A percentile compares a stretch with the other conserved stretches of the same genome.
Evolutionary conservation across 2,113 vertebrate species (phyloP).

Genomic region (Murina feae): DNA sequence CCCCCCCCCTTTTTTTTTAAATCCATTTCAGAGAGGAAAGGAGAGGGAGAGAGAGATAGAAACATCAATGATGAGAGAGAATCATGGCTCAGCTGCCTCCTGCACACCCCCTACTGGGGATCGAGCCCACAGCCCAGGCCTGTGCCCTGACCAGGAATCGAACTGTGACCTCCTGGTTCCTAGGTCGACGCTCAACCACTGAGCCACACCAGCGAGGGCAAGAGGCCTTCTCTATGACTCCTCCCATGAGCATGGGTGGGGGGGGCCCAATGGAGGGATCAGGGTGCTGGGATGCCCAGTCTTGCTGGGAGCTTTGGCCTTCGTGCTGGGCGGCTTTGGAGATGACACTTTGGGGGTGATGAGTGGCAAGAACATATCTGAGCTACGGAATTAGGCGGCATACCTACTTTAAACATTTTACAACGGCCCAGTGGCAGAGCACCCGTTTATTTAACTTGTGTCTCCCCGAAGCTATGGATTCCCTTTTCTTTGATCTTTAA

Average conservation of each 20-base stretch:
- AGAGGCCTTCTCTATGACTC: background rate
- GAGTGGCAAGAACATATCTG: background rate
- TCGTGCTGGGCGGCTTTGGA: background rate
- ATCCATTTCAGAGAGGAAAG: no score
- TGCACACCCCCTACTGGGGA: no score
- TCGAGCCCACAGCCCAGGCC: no score
- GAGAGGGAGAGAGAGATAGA: no score
- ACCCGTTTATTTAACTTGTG: background rate
- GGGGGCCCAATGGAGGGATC: background rate
- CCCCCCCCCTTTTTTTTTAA: background rate
- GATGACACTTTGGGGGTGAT: background rate
- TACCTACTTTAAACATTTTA: background rate
- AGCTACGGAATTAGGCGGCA: background rate
- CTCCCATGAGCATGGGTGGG: background rate
- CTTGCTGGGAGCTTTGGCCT: background rate
- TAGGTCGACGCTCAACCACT: no score
- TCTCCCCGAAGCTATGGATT: background rate
- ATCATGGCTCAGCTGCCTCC: no score
- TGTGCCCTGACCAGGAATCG: no score
- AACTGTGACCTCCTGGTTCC: no score
- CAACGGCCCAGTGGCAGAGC: no score
- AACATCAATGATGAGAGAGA: no score
- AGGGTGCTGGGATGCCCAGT: rapidly evolving
- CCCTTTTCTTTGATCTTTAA: background rate
- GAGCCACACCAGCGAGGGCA: background rate